Evolutionary conservation across 2,113 vertebrate genomes (phyloP).

Genomic region (Oncorhynchus clarkii): DNA sequence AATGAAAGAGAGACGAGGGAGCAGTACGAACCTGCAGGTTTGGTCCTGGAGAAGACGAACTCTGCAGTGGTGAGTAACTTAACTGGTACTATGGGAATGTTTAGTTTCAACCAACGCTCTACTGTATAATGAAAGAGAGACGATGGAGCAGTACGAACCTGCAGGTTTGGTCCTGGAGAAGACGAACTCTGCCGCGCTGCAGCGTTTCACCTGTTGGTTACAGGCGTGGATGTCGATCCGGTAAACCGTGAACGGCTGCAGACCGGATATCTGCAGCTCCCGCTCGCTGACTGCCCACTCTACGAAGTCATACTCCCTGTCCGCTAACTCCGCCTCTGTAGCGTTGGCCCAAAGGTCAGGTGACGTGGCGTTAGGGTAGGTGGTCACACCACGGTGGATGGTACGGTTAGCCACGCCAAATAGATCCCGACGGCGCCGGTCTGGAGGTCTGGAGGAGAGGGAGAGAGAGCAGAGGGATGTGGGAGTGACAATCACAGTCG

Average conservation of each 20-base stretch:
- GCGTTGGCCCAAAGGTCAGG: slow-evolving; percentile 58
- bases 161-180: slow-evolving; percentile 94
- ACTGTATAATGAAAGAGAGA: not conserved
- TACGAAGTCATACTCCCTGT: slow-evolving; percentile 82
- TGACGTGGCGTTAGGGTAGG: not conserved
- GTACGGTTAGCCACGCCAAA: slow-evolving; percentile 80
- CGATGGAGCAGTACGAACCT: slow-evolving; percentile 71
- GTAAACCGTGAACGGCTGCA: slow-evolving; percentile 92
- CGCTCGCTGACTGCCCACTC: slow-evolving; percentile 84
- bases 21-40: too few relatives aligned
- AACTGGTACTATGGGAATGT: too few relatives aligned
- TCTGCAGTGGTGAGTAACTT: slow-evolving; percentile 79
- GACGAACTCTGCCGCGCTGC: slow-evolving; percentile 92
- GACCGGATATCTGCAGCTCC: slow-evolving; percentile 82
- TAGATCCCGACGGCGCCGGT: slow-evolving; percentile 87
- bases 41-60: not conserved
- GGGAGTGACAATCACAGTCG: not conserved
- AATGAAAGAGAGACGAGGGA: too few relatives aligned
- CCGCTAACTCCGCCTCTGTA: slow-evolving; percentile 63
- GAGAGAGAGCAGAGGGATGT: not conserved
- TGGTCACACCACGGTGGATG: slow-evolving; percentile 30
- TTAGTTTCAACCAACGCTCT: not conserved
- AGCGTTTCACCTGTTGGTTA: slow-evolving; percentile 87
- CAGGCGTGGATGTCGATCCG: slow-evolving; percentile 96
- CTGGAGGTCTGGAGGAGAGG: slow-evolving; percentile 68